Conservation (phyloP, 2,113 vertebrate species). For the Montifringilla adamsi region DNA sequence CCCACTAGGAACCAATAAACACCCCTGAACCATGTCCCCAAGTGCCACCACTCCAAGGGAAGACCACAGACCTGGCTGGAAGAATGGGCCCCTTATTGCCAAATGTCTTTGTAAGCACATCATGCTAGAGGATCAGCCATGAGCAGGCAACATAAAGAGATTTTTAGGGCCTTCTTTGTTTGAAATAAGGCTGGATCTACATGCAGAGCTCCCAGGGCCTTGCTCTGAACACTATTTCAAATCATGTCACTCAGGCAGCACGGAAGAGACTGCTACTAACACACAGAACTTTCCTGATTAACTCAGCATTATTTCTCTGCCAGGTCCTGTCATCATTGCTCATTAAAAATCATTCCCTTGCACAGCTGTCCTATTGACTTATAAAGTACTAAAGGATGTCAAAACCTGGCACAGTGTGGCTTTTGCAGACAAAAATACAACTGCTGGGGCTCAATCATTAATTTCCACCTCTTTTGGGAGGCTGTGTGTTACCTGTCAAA, state of each 20-base stretch:
- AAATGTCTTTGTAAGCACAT: neutral
- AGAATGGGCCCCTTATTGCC: accelerated
- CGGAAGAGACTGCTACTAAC: neutral
- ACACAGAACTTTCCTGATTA: neutral
- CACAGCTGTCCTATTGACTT: neutral
- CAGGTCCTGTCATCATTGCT: neutral
- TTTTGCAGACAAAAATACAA: neutral
- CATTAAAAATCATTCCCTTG: slow-evolving; percentile 4
- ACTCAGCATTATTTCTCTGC: neutral
- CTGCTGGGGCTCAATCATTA: neutral
- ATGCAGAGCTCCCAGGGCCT: neutral
- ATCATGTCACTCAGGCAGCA: neutral
- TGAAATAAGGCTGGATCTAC: neutral
- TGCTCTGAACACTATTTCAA: neutral
- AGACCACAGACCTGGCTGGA: neutral
- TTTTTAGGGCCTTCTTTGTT: neutral
- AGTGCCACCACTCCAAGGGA: neutral
- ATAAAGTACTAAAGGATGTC: neutral
- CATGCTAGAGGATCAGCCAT: neutral
- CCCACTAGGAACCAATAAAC: neutral
- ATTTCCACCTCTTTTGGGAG: neutral
- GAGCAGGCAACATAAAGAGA: neutral
- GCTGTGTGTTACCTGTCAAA: neutral
- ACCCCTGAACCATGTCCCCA: neutral
- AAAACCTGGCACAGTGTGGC: neutral